Evolutionary conservation across 2,113 vertebrate genomes (phyloP), one percentile per base, ranked within the genome.

Genomic region (Hirundichthys speculiger): DNA sequence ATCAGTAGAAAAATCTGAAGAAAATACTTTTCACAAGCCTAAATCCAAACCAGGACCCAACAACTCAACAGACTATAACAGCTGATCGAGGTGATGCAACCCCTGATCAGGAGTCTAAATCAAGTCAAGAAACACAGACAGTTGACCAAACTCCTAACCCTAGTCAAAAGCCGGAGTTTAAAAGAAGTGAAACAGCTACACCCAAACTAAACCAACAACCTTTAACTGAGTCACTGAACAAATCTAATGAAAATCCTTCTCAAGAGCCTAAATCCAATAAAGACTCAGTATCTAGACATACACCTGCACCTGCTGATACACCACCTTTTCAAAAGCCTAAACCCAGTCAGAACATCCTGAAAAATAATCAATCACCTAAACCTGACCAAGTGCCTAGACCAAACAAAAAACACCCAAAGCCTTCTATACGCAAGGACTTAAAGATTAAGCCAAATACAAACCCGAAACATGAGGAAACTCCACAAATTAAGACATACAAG

Each of bases 401-500:
- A 30, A 47, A 71, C 39, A 54, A 18, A 52, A 82, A 50, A 40
- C 51, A 53, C 16, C 18, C 46, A 61, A 62, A 82, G 5, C 5
- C 57, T 34, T 34, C 30, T 34, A 34, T 10, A 3, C 7, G 2
- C 14, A 43, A 25, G 62, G 55, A 10, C n/a, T 54, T 53, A 55
- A 82, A 63, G 39, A 53, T 34, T 20, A 75, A 83, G 70, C 27
- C 16, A 20, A 48, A 66, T 25, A 13, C 49, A 13, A 80, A 69
- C 4, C n/a, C 65, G n/a, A 76, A 70, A 65, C 53, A 34, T n/a
- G 57, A 42, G 1, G 66, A 54, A 54, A 16, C 3, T 34, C 43
- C 39, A 62, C 42, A 59, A 71, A 65, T 51, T 27, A 75, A 49
- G 69, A 52, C 22, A 7, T 52, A 24, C n/a, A 18, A 1, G 2